These are phyloP conservation scores for Isotomurus palustris DNA, from an alignment of 2,888 invertebrate species.

Conservation along the genomic window DNA sequence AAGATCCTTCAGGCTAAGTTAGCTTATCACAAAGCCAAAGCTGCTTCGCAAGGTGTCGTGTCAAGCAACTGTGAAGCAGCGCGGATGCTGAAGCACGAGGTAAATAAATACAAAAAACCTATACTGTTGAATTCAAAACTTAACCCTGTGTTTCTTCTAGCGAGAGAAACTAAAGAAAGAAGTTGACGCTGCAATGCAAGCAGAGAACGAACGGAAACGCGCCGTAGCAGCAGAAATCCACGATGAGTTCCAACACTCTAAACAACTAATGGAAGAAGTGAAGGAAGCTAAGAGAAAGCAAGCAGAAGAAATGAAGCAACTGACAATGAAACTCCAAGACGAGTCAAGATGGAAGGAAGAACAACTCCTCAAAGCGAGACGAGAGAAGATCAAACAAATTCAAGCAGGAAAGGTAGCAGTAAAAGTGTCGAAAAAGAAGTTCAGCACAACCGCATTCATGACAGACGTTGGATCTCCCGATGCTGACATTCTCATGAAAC, in stretches of 20 bases:
- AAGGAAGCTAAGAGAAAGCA: constrained; percentile 4
- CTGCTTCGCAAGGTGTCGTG: too few species aligned
- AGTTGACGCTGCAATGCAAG: constrained; percentile 5
- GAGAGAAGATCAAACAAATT: constrained; percentile 28
- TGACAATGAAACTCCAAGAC: not conserved
- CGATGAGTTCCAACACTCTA: constrained; percentile 14
- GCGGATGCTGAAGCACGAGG: too few species aligned
- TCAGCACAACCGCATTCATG: not conserved
- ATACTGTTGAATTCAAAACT: too few species aligned
- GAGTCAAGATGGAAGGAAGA: constrained; percentile 10
- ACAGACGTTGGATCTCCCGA: constrained; percentile 7
- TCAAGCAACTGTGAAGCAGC: constrained; percentile 17
- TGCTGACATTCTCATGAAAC: not conserved
- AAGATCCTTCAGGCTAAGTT: constrained; percentile 19
- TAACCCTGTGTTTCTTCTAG: constrained; percentile 8
- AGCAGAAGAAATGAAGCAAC: not conserved
- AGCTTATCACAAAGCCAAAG: constrained; percentile 31
- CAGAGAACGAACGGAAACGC: constrained; percentile 15
- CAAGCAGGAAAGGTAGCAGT: constrained; percentile 28
- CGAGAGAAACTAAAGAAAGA: constrained; percentile 16
- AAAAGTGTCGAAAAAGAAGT: not conserved
- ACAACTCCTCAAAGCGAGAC: constrained; percentile 10
- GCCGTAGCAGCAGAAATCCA: constrained; percentile 14
- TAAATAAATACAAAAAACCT: too few species aligned
- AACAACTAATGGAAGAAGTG: constrained; percentile 17